Base-by-base conservation (phyloP, 2,797 vertebrate genomes). In the Masticophis lateralis region DNA sequence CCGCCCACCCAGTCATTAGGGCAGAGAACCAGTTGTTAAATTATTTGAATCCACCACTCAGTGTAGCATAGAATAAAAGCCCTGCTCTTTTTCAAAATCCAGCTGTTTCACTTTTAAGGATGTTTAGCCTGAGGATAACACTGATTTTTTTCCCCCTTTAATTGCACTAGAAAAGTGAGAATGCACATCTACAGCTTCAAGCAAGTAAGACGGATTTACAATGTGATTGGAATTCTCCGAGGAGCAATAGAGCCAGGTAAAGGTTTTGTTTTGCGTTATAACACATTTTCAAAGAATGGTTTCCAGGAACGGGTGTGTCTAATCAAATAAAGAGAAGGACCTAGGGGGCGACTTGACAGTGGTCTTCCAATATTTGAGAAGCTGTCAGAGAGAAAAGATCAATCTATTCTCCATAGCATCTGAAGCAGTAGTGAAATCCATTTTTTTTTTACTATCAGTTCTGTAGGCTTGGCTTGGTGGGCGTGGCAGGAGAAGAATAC, bases 181-280 rank as follows among this genome's bases (percentile, higher is more conserved):
- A 99, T 99, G 98, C 98, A 99, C 92, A 96, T 99, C 97, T 95
- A 98, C 93, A 99, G 96, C 55, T 97, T 97, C 95, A 98, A 97
- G 57, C 96, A 98, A 97, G 96, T 99, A 94, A 98, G 98, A 86
- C 98, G 98, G 96, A 99, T 99, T 97, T 99, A 99, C 96, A 99
- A 99, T 1, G 99, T 99, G 89, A 98, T 99, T 74, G 99, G 99
- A 55, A 98, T 96, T 93, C 98, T 99, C 91, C 98, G 95, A 97
- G 99, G 99, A 92, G 96, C 97, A 3, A 94, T 97, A 92, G 99
- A 99, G 96, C 98, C 99, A 98, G 99, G 99, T 99, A 97, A 98
- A 94, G 66, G 8, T 74, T 18, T 74, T 3, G 32, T 37, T 37
- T 74, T 37, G 14, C 16, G 7, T 37, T 37, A 74, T 37, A 74